A percentile compares a stretch with the other conserved stretches of the same genome.
phyloP scores from a whole-genome alignment of 2,797 vertebrate species.

The Cirrhinus mrigala region DNA sequence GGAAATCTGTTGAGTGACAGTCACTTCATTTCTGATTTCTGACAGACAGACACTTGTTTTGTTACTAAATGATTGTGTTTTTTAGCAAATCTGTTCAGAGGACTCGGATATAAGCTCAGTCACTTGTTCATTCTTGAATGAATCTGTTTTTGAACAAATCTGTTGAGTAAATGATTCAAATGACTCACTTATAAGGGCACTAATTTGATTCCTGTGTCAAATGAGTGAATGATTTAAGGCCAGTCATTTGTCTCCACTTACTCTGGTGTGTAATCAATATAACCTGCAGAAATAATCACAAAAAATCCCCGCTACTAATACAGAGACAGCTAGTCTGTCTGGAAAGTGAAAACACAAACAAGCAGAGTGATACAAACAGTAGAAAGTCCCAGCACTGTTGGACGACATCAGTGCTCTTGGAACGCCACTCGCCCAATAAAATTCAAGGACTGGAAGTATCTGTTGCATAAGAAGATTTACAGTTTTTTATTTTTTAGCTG shows the following conservation, averaged over 20 bases:
- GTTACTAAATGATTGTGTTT: not conserved
- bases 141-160: not conserved
- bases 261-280: not conserved
- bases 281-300: not conserved
- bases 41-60: not conserved
- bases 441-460: not conserved
- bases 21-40: no score
- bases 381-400: not conserved
- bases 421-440: not conserved
- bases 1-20: no score
- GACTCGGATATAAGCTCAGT: no score
- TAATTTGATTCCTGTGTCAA: not conserved
- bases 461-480: slow-evolving; percentile 6
- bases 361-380: not conserved
- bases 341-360: not conserved
- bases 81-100: no score
- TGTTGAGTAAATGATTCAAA: not conserved
- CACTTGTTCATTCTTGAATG: no score
- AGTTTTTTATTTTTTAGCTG: not conserved
- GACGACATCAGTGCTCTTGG: not conserved
- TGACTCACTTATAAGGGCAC: not conserved
- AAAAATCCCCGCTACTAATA: not conserved
- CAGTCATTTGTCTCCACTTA: slow-evolving; percentile 1
- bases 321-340: not conserved
- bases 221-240: not conserved